Evolutionary conservation across 2,797 vertebrate species (phyloP).

Genomic region (Ctenochaetus hawaiiensis): DNA sequence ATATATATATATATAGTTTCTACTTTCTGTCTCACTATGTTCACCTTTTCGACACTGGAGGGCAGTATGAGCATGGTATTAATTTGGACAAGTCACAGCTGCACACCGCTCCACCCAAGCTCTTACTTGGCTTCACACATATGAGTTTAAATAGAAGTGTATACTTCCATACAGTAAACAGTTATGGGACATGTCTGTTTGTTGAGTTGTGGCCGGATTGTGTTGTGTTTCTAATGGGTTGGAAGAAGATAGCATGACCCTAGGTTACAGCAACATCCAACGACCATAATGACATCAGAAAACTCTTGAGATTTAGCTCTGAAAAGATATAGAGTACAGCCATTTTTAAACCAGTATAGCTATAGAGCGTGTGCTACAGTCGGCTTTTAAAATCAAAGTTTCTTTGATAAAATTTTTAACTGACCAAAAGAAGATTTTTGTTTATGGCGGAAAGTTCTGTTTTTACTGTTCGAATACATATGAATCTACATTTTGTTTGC

Average conservation of each 20-base stretch:
- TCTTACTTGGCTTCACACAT: background rate
- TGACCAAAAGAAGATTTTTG: background rate
- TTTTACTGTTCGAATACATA: background rate
- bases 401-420: background rate
- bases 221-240: background rate
- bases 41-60: slow-evolving; percentile 63
- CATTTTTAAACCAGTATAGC: too few species aligned
- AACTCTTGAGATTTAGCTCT: background rate
- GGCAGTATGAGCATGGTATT: slow-evolving; percentile 73
- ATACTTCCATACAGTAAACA: background rate
- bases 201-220: background rate
- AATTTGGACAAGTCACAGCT: slow-evolving; percentile 3
- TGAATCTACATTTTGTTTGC: background rate
- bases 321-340: too few species aligned
- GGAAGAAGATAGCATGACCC: too few species aligned
- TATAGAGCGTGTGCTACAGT: too few species aligned
- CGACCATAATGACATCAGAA: background rate
- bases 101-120: background rate
- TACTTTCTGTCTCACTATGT: background rate
- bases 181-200: background rate
- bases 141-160: background rate
- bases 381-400: background rate
- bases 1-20: too few species aligned
- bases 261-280: background rate
- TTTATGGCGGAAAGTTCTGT: background rate